A percentile compares a stretch with the other conserved stretches of the same genome.
These are phyloP conservation scores for Patella pellucida DNA, from an alignment of 2,888 invertebrate genomes.

Conservation along the genomic window DNA sequence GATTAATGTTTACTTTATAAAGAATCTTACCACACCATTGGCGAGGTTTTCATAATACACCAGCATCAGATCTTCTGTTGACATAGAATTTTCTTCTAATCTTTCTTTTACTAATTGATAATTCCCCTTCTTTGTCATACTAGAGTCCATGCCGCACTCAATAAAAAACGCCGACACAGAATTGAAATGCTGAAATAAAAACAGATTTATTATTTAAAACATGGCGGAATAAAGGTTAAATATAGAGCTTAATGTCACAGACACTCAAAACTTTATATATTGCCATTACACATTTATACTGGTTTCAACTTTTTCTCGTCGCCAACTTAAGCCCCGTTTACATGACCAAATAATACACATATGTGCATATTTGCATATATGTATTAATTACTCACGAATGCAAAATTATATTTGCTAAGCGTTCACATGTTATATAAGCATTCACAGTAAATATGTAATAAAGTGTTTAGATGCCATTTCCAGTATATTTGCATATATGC, in stretches of 20 bases:
- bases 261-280: no score
- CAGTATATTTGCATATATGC: no score
- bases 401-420: no score
- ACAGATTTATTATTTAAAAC: not conserved
- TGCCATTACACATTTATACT: no score
- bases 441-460: no score
- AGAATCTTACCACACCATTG: slow-evolving; percentile 39
- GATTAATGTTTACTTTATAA: not conserved
- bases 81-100: slow-evolving; percentile 50
- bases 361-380: no score
- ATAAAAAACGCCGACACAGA: slow-evolving; percentile 52
- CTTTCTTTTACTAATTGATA: slow-evolving; percentile 39
- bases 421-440: no score
- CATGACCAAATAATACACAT: no score
- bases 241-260: not conserved
- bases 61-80: slow-evolving; percentile 56
- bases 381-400: no score
- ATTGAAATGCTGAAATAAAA: slow-evolving; percentile 48
- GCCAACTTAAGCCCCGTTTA: no score
- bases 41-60: slow-evolving; percentile 50
- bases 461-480: no score
- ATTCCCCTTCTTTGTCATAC: slow-evolving; percentile 30
- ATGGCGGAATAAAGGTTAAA: not conserved
- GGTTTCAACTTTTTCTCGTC: no score
- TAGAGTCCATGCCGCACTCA: slow-evolving; percentile 47